Conservation (phyloP, 2,797 vertebrate genomes). For the Champsocephalus esox region DNA sequence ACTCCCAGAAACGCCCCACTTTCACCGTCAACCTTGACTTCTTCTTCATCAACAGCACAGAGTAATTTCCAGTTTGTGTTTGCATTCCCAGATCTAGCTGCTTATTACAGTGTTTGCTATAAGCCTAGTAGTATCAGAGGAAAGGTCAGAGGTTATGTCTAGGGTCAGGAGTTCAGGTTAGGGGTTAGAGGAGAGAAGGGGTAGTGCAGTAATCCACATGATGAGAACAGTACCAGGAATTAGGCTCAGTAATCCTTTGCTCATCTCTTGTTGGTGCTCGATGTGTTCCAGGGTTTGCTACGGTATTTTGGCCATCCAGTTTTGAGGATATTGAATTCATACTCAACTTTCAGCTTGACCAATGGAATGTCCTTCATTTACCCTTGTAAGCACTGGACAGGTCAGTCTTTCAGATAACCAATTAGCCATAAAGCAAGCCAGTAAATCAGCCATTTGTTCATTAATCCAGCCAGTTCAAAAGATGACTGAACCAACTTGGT, state of each 20-base stretch:
- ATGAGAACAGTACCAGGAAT: conserved; percentile 74
- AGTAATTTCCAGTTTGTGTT: conserved; percentile 69
- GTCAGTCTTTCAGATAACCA: conserved; percentile 18
- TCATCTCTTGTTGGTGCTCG: conserved; percentile 50
- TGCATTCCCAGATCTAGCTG: conserved; percentile 59
- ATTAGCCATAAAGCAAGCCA: conserved; percentile 6
- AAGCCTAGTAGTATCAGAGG: conserved; percentile 65
- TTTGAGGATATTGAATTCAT: conserved; percentile 27
- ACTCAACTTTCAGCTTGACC: conserved; percentile 12
- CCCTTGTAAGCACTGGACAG: conserved; percentile 4
- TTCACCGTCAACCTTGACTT: conserved; percentile 70
- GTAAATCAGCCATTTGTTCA: not conserved
- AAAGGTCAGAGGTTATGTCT: conserved; percentile 63
- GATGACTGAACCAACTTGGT: not conserved
- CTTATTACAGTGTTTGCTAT: conserved; percentile 63
- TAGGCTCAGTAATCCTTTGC: conserved; percentile 68
- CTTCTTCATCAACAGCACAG: conserved; percentile 56
- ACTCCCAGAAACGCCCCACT: conserved; percentile 20
- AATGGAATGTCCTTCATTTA: conserved; percentile 16
- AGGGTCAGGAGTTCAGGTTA: conserved; percentile 66
- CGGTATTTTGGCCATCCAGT: conserved; percentile 50
- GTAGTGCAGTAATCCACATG: conserved; percentile 76
- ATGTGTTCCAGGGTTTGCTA: conserved; percentile 34
- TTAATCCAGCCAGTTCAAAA: not conserved
- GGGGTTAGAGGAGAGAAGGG: conserved; percentile 61